Base-by-base conservation (phyloP, 2,797 vertebrate genomes). In the Clarias pachynema region DNA sequence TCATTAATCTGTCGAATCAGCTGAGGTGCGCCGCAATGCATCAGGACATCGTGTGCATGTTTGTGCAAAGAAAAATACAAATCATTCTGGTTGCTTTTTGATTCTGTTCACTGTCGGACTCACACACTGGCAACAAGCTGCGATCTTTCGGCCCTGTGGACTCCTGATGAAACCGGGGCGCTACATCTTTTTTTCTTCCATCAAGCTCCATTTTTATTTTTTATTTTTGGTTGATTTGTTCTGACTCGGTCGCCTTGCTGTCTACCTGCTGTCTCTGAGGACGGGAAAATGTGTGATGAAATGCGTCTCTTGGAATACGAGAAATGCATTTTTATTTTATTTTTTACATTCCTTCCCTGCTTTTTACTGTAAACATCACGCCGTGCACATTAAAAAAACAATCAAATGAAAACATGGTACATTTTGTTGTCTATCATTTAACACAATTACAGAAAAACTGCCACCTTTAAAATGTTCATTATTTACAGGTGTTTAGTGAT, bases 301-400 rank as follows among this genome's bases (percentile, higher is more conserved):
- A 87, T 87, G 82, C 91, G 88, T 88, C 89, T 65, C 78, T 79
- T 77, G 75, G 57, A 89, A 89, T 87, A 87, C 90, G 86, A 91
- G 93, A 93, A 90, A 91, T 86, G 90, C 91, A 88, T 93, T 93
- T 93, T 92, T 90, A 12, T 65, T 85, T 78, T 84, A 31, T 31
- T 74, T 86, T 87, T 88, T 92, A 92, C 91, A 87, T 84, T 86
- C 81, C 89, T 92, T 91, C 81, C 80, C 91, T 92, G 93, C 93
- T 95, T 94, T 83, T 91, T 91, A 93, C 88, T 95, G 93, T 95
- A 93, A 88, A 89, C 92, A 92, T 92, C 93, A 95, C 90, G 93
- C 94, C 91, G 91, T 94, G 94, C 94, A 96, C 95, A 96, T 94
- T 95, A 96, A 96, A 92, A 93, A 91, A 91, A 93, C 86, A 91